Evolutionary conservation across 1,140 invertebrate genomes (phyloP).

Genomic region (Oppia nitens): DNA sequence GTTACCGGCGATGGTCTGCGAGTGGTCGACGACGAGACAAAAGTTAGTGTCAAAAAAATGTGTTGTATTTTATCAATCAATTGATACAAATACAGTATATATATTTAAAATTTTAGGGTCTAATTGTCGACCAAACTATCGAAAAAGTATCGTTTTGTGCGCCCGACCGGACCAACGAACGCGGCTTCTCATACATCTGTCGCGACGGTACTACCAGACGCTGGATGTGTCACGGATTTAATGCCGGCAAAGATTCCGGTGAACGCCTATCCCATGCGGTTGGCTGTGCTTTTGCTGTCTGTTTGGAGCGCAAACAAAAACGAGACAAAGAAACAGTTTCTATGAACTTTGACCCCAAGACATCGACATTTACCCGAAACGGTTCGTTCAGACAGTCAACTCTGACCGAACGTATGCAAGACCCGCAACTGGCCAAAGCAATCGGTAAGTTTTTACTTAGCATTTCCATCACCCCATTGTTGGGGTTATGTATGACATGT

Average conservation of each 20-base stretch:
- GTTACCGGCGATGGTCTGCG: constrained; percentile 92
- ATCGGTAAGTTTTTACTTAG: too few relatives aligned
- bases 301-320: constrained; percentile 90
- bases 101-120: constrained; percentile 50
- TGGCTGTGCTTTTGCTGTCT: constrained; percentile 96
- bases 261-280: constrained; percentile 95
- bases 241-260: constrained; percentile 86
- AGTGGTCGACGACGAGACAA: constrained; percentile 96
- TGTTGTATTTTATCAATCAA: constrained; percentile 1
- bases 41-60: constrained; percentile 32
- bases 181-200: constrained; percentile 89
- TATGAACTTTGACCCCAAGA: constrained; percentile 79
- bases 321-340: constrained; percentile 57
- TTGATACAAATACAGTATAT: too few relatives aligned
- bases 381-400: constrained; percentile 74
- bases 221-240: constrained; percentile 99
- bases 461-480: too few relatives aligned
- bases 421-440: constrained; percentile 25
- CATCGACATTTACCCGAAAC: constrained; percentile 77
- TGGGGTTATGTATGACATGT: too few relatives aligned
- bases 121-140: constrained; percentile 99
- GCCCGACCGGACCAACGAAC: constrained; percentile 92
- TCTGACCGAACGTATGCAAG: constrained; percentile 54
- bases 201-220: constrained; percentile 62
- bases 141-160: constrained; percentile 99